Evolutionary conservation across 1,140 invertebrate genomes (phyloP).

Genomic region (Drosophila azteca): DNA sequence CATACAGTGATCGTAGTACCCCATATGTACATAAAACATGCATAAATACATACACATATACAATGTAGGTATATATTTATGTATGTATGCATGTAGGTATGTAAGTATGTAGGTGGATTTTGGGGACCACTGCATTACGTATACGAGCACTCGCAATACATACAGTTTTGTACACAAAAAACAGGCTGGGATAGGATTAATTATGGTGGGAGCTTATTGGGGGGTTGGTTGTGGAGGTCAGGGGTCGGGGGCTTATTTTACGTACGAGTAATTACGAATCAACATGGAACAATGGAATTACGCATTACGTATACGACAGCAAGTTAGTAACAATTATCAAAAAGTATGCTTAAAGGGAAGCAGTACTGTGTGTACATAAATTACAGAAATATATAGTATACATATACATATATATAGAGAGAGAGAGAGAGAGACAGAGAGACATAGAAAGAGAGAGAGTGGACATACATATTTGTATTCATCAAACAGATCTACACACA

Average conservation of each 20-base stretch:
- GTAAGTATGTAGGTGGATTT: too few relatives aligned
- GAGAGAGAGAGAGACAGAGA: constrained; percentile 27
- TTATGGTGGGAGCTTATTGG: constrained; percentile 29
- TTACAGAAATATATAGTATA: constrained; percentile 25
- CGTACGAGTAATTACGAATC: constrained; percentile 43
- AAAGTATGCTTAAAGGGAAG: constrained; percentile 62
- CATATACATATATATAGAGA: constrained; percentile 34
- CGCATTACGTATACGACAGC: constrained; percentile 71
- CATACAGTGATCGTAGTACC: constrained; percentile 31
- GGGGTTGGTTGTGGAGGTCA: constrained; percentile 28
- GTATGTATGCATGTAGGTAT: neutral
- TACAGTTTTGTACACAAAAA: constrained; percentile 49
- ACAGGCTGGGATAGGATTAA: constrained; percentile 25
- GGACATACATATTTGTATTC: constrained; percentile 3
- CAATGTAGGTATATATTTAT: constrained; percentile 14
- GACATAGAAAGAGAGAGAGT: constrained; percentile 22
- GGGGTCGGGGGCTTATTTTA: constrained; percentile 24
- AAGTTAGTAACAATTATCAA: constrained; percentile 72
- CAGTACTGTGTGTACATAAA: constrained; percentile 52
- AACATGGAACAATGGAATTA: constrained; percentile 70
- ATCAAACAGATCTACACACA: neutral
- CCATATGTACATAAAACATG: too few relatives aligned
- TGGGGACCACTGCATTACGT: neutral
- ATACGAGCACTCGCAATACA: constrained; percentile 31
- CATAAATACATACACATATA: neutral